These are phyloP conservation scores for Gymnogyps californianus DNA, from an alignment of 2,113 vertebrate genomes.

Conservation along the genomic window DNA sequence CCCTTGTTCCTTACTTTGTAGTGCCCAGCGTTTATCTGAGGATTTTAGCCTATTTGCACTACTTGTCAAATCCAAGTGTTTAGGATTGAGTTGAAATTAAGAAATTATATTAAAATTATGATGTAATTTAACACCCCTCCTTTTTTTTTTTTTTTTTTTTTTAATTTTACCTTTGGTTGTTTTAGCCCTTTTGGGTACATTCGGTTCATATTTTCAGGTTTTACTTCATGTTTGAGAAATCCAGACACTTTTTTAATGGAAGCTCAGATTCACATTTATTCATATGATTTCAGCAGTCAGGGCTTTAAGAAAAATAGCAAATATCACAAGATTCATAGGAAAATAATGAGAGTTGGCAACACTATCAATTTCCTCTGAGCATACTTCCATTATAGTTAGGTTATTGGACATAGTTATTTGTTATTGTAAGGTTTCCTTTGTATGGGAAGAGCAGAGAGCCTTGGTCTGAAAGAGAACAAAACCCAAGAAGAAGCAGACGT, in stretches of 20 bases:
- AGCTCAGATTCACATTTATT: background rate
- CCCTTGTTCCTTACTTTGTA: background rate
- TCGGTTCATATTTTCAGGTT: background rate
- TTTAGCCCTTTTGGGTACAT: background rate
- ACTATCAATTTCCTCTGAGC: background rate
- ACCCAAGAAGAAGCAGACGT: background rate
- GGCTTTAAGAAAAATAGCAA: constrained; percentile 29
- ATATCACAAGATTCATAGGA: constrained; percentile 3
- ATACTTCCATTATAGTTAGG: background rate
- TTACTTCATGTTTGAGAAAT: background rate
- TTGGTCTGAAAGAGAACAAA: background rate
- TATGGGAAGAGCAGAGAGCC: background rate
- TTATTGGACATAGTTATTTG: constrained; percentile 1
- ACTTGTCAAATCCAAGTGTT: background rate
- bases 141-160: background rate
- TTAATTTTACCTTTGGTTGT: background rate
- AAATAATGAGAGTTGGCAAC: background rate
- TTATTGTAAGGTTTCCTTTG: background rate
- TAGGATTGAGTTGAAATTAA: background rate
- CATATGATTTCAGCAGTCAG: background rate
- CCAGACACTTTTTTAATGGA: background rate
- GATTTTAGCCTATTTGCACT: background rate
- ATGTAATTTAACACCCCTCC: background rate
- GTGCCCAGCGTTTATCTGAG: background rate
- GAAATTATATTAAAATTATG: background rate